Evolutionary conservation across 2,797 vertebrate species (phyloP).

Genomic region (Acanthiza pusilla): DNA sequence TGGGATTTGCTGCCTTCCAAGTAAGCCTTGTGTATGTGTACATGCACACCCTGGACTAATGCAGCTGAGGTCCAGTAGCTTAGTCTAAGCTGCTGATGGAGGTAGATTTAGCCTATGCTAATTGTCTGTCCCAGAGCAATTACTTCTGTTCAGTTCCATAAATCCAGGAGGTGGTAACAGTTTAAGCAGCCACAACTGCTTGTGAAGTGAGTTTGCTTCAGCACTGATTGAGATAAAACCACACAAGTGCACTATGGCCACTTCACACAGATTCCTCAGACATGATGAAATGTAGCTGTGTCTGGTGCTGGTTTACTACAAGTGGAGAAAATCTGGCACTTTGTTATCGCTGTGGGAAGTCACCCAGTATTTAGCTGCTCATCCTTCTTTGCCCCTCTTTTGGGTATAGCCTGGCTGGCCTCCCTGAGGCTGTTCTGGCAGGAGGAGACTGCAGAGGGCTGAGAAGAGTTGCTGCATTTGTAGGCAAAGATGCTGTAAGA

Average conservation of each 20-base stretch:
- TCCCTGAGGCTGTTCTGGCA: not conserved
- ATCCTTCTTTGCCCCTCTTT: not conserved
- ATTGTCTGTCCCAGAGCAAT: not conserved
- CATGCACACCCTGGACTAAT: rapidly evolving
- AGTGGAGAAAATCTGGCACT: not conserved
- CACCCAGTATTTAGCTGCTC: not conserved
- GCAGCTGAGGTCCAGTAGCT: not conserved
- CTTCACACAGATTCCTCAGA: not conserved
- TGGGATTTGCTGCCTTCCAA: not conserved
- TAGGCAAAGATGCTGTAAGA: not conserved
- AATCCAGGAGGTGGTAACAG: not conserved
- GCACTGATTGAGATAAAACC: not conserved
- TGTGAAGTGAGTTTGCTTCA: not conserved
- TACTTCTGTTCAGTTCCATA: not conserved
- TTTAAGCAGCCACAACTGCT: not conserved
- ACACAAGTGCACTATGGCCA: not conserved
- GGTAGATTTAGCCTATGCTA: not conserved
- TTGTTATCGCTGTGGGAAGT: not conserved
- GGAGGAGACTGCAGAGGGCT: not conserved
- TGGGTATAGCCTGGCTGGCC: not conserved
- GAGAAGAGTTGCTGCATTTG: not conserved
- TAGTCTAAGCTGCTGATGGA: not conserved
- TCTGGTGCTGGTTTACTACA: not conserved
- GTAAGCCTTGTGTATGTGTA: not conserved
- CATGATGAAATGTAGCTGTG: not conserved